A percentile compares a stretch with the other conserved stretches of the same genome.
These are phyloP conservation scores for Mactromeris polynyma DNA, from an alignment of 2,888 invertebrate genomes.

Conservation along the genomic window DNA sequence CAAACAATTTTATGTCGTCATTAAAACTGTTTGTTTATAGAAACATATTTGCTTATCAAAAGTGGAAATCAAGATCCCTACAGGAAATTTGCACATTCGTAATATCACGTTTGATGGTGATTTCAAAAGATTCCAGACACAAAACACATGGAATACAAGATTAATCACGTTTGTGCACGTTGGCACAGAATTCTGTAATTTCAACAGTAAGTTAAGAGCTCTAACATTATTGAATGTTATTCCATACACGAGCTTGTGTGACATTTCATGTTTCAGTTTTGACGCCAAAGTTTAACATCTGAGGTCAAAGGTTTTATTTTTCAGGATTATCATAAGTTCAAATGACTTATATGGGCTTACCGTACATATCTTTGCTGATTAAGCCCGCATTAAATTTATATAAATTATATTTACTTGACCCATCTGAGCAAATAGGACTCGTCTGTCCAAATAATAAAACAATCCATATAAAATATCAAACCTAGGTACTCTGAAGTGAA, in stretches of 20 bases:
- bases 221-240: too few relatives aligned
- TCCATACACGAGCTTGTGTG: background rate
- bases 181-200: background rate
- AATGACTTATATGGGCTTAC: constrained; percentile 3
- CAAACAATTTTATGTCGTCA: too few relatives aligned
- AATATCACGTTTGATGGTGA: background rate
- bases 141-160: background rate
- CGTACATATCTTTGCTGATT: constrained; percentile 8
- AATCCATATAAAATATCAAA: background rate
- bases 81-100: background rate
- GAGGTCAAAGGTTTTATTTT: background rate
- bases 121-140: background rate
- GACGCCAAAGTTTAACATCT: background rate
- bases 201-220: background rate
- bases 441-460: background rate
- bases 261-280: background rate
- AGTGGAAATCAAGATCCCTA: background rate
- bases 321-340: background rate
- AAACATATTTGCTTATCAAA: background rate
- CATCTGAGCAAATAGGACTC: background rate
- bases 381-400: background rate
- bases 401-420: constrained; percentile 3
- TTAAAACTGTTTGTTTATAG: background rate
- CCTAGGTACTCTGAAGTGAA: background rate
- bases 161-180: background rate